Evolutionary conservation across 2,113 vertebrate species (phyloP).

Genomic region (Pipra filicauda): DNA sequence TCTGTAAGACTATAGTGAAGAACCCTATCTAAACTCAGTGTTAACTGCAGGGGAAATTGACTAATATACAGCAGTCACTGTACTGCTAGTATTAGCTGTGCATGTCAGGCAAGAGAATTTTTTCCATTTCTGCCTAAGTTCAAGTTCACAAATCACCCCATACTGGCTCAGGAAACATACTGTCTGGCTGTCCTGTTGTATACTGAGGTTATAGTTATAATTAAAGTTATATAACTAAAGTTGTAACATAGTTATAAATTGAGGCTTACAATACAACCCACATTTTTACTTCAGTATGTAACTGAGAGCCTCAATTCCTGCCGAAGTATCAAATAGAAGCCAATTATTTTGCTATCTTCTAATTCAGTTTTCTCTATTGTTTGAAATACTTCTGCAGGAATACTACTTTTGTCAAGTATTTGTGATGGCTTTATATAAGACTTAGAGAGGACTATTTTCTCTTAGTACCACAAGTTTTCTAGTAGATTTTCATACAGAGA

Average conservation of each 20-base stretch:
- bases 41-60: neutral
- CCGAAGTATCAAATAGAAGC: neutral
- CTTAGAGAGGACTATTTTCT: neutral
- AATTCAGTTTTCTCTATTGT: neutral
- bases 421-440: neutral
- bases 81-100: neutral
- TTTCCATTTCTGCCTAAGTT: neutral
- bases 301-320: neutral
- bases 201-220: neutral
- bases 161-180: neutral
- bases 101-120: neutral
- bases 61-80: neutral
- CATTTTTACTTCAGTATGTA: neutral
- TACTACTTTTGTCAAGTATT: neutral
- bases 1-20: neutral
- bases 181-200: neutral
- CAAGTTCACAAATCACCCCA: neutral
- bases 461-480: neutral
- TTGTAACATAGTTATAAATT: neutral
- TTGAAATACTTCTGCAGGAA: neutral
- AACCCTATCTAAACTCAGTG: neutral
- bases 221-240: neutral
- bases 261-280: neutral
- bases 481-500: neutral
- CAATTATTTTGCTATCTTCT: neutral